Conservation (phyloP, 2,113 vertebrate species). For the Thunnus maccoyii region DNA sequence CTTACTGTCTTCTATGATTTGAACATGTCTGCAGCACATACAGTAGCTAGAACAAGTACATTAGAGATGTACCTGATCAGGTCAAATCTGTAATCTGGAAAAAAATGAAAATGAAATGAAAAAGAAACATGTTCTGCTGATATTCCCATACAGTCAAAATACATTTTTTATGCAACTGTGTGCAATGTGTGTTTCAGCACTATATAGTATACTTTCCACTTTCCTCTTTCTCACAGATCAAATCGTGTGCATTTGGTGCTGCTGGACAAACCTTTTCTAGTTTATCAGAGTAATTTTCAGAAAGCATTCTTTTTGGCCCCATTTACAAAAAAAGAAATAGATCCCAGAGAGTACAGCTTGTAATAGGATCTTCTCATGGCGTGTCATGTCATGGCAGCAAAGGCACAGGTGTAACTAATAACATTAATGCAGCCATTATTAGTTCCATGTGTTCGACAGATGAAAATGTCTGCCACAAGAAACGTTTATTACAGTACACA, state of each 20-base stretch:
- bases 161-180: not conserved
- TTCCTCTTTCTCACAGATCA: not conserved
- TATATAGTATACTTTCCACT: not conserved
- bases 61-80: not conserved
- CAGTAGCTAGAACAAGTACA: not conserved
- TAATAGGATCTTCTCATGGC: not conserved
- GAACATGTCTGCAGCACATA: conserved; percentile 17
- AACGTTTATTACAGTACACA: not conserved
- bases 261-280: not conserved
- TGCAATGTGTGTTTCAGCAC: not conserved
- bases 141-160: conserved; percentile 1
- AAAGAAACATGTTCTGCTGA: not conserved
- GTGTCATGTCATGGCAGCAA: not conserved
- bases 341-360: not conserved
- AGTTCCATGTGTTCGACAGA: not conserved
- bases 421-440: not conserved
- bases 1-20: not conserved
- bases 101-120: not conserved
- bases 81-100: not conserved
- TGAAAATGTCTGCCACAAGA: not conserved
- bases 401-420: not conserved
- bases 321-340: not conserved
- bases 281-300: not conserved
- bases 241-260: not conserved
- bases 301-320: not conserved